These are phyloP conservation scores for Chymomyza caudatula DNA, from an alignment of 2,888 invertebrate species.

Conservation along the genomic window DNA sequence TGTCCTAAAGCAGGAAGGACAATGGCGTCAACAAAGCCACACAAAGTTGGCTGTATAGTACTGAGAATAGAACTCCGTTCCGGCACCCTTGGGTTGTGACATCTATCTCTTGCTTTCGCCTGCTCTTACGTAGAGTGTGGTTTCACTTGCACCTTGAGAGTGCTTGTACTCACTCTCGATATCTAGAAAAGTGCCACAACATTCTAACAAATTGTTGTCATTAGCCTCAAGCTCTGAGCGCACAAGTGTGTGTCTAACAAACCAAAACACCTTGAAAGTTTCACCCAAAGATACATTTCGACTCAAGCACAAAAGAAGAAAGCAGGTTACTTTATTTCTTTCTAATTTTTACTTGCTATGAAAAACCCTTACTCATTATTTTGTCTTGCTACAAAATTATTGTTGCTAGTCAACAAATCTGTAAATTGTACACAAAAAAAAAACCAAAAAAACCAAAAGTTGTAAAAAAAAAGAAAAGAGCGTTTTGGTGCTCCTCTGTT, in stretches of 20 bases:
- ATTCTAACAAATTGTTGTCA: slow-evolving; percentile 52
- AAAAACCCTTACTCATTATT: slow-evolving; percentile 59
- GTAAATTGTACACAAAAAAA: slow-evolving; percentile 25
- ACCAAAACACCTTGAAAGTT: slow-evolving; percentile 24
- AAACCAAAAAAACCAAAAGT: slow-evolving; percentile 5
- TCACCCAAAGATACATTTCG: slow-evolving; percentile 33
- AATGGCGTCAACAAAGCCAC: too few relatives aligned
- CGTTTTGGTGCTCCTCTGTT: background rate
- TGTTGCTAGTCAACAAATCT: slow-evolving; percentile 5
- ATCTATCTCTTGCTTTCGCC: slow-evolving; percentile 26
- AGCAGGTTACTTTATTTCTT: slow-evolving; percentile 46
- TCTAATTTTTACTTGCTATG: slow-evolving; percentile 13
- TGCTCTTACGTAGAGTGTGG: too few relatives aligned
- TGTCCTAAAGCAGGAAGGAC: too few relatives aligned
- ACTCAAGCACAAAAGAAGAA: slow-evolving; percentile 42
- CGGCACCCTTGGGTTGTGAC: too few relatives aligned
- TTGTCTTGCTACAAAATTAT: slow-evolving; percentile 21
- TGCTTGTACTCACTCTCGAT: too few relatives aligned
- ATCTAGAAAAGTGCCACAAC: slow-evolving; percentile 24
- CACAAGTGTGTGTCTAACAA: background rate
- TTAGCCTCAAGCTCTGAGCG: slow-evolving; percentile 34
- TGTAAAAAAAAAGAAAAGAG: slow-evolving; percentile 1
- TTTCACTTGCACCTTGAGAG: too few relatives aligned
- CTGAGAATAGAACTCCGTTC: too few relatives aligned
- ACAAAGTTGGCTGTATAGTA: too few relatives aligned